phyloP scores from a whole-genome alignment of 1,140 invertebrate genomes.

The Chrysopa pallens region DNA sequence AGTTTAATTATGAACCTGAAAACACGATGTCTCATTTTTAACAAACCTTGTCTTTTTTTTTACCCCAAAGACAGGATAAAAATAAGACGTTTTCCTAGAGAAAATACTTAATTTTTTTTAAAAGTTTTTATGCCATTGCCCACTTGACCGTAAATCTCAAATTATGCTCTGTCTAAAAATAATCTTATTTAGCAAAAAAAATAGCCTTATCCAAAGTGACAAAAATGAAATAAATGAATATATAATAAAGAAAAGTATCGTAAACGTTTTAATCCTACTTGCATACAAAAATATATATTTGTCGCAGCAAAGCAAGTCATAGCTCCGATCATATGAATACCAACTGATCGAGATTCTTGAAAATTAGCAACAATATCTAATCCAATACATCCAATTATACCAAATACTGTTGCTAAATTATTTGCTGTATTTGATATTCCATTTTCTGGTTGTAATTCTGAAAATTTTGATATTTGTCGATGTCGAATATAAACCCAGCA shows the following conservation, averaged over 20 bases:
- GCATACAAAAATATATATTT: slow-evolving; percentile 36
- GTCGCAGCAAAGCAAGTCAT: slow-evolving; percentile 38
- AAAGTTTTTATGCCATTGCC: too few species aligned
- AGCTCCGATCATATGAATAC: slow-evolving; percentile 44
- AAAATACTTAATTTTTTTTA: too few species aligned
- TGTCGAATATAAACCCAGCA: slow-evolving; percentile 4
- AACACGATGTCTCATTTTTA: too few species aligned
- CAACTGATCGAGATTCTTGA: slow-evolving; percentile 45
- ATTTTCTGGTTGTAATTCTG: not conserved
- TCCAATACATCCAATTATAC: slow-evolving; percentile 33
- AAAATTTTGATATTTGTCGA: slow-evolving; percentile 2
- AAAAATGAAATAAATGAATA: slow-evolving; percentile 1
- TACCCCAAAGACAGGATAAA: too few species aligned
- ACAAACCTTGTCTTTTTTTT: too few species aligned
- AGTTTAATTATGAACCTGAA: too few species aligned
- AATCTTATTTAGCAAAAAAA: too few species aligned
- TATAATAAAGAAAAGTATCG: not conserved
- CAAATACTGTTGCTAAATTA: slow-evolving; percentile 31
- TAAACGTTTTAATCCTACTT: slow-evolving; percentile 20
- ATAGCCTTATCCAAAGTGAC: too few species aligned
- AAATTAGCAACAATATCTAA: slow-evolving; percentile 49
- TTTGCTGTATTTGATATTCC: slow-evolving; percentile 24
- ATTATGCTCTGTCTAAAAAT: too few species aligned
- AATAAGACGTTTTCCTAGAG: too few species aligned
- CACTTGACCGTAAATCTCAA: too few species aligned